Conservation (phyloP, 2,797 vertebrate species). For the Rachycentron canadum region DNA sequence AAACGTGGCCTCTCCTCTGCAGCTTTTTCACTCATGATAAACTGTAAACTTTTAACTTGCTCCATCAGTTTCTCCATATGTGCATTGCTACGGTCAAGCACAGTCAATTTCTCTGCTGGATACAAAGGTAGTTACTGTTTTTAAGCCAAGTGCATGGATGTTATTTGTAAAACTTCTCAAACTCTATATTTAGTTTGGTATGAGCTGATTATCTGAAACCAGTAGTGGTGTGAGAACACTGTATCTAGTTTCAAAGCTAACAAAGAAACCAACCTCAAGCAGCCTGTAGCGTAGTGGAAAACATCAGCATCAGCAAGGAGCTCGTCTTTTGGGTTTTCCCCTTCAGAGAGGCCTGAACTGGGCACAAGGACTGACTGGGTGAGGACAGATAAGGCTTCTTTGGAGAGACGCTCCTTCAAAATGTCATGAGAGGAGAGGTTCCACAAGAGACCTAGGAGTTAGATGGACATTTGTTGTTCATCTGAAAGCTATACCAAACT, state of each 20-base stretch:
- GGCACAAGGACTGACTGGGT: conserved; percentile 90
- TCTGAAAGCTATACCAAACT: no score
- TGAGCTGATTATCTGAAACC: conserved; percentile 1
- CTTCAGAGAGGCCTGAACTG: conserved; percentile 91
- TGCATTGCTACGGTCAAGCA: background rate
- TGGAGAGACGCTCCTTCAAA: conserved; percentile 89
- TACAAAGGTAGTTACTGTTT: background rate
- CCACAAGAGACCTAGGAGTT: conserved; percentile 91
- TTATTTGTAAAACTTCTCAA: background rate
- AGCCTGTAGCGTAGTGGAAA: conserved; percentile 93
- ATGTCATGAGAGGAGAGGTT: conserved; percentile 95
- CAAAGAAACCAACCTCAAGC: conserved; percentile 88
- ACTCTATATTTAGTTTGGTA: background rate
- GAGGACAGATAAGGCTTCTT: conserved; percentile 82
- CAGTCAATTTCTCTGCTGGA: background rate
- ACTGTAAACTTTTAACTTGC: background rate
- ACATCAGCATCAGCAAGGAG: conserved; percentile 88
- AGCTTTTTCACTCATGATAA: background rate
- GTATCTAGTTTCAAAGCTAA: conserved; percentile 10
- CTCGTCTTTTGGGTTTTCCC: conserved; percentile 92
- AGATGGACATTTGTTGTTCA: background rate
- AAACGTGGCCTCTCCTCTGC: background rate
- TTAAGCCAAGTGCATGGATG: background rate
- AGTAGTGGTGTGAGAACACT: conserved; percentile 12
- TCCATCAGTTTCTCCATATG: background rate